phyloP scores from a whole-genome alignment of 2,888 invertebrate genomes.

The Tigriopus californicus region DNA sequence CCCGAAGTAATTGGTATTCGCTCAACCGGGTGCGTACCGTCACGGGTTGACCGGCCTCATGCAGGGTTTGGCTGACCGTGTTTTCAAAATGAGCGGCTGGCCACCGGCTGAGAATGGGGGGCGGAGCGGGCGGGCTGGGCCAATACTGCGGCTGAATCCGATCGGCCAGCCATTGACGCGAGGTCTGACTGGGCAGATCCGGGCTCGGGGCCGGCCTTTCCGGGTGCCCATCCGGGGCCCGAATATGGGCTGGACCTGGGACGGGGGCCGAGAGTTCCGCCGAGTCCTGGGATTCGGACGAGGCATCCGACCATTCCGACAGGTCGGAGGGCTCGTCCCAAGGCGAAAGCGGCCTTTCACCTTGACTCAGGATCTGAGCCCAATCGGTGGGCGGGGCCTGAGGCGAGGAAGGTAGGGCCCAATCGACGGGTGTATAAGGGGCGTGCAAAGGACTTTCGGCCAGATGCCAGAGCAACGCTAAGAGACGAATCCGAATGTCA shows the following conservation, averaged over 20 bases:
- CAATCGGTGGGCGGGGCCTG: neutral
- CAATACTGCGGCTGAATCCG: neutral
- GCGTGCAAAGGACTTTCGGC: neutral
- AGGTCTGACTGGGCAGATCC: no score
- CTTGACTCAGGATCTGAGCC: neutral
- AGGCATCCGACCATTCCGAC: slow-evolving; percentile 3
- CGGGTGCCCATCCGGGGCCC: no score
- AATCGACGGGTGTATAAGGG: neutral
- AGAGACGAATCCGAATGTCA: neutral
- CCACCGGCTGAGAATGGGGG: neutral
- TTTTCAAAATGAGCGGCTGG: neutral
- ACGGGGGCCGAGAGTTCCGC: neutral
- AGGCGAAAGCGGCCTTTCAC: neutral
- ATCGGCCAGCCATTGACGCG: neutral
- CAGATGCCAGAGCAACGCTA: neutral
- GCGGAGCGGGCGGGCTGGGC: neutral
- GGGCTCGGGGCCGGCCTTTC: no score
- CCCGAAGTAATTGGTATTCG: slow-evolving; percentile 13
- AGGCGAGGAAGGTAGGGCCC: neutral
- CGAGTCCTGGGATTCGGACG: neutral
- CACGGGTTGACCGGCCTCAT: neutral
- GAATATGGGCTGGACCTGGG: no score
- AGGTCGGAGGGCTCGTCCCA: neutral
- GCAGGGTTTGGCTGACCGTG: neutral
- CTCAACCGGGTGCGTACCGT: neutral